Base-by-base conservation (phyloP, 2,113 vertebrate genomes). In the Phrynocephalus versicolor region DNA sequence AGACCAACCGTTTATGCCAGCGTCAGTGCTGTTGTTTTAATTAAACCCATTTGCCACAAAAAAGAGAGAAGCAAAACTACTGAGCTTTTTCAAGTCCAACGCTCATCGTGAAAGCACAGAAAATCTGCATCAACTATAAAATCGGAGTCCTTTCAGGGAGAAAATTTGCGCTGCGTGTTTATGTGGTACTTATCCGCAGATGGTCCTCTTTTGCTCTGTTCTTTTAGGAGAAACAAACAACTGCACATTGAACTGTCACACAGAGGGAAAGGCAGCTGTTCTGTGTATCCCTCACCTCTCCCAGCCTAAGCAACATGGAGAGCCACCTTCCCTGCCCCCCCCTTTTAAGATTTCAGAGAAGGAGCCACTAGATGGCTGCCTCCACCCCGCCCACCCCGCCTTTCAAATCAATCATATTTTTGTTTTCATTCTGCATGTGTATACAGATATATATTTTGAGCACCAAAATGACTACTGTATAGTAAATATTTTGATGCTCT, bases 191-290 rank as follows among this genome's bases (percentile, higher is more conserved):
- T 79, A 80, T 41, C 30, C 80, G 82, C 78, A 88, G 87, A 72
- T 88, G 88, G 60, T 64, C 78, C 67, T 85, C 57, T 21, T 55
- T 89, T 85, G 82, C 82, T 80, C 70, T 80, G 76, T 84, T 88
- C 7, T 45, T 87, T 88, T 1, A 1, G 67, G 84, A 84, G 83
- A 91, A 90, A 82, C 45, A 88, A 91, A 86, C 30, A 85, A 41
- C 21, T 87, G 82, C 60, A 70, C 25, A 21, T 25, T 88, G 91
- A 91, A 45, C 80, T 88, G 57, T 35, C 35, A 41, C 84, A 87
- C 81, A 39, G 69, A 35, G 88, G 9, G 74, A 93, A 87, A 16
- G 78, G 18, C 82, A 86, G 88, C 73, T 89, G 88, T 57, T 89
- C 62, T 92, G 7, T 19, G 62, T 72, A 67, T 23, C 9, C 8